Percentiles rank a stretch among this genome's conserved stretches.
Evolutionary conservation across 2,888 invertebrate species (phyloP).

Genomic region (Drosophila basisetae): DNA sequence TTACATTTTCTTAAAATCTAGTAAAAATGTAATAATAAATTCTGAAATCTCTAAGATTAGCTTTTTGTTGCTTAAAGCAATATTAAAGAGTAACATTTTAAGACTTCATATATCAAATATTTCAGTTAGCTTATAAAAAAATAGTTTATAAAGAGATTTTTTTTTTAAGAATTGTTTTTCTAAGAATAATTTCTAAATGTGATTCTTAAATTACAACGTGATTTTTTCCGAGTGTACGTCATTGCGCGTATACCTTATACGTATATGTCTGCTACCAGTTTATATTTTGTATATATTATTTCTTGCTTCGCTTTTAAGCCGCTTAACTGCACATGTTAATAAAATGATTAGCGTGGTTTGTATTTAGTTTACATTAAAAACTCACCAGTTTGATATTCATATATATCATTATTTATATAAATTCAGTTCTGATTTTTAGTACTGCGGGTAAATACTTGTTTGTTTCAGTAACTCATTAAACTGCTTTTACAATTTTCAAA

Average conservation of each 20-base stretch:
- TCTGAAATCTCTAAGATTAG: no score
- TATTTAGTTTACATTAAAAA: background rate
- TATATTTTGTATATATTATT: slow-evolving; percentile 33
- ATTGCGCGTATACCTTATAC: slow-evolving; percentile 4
- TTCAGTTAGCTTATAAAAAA: background rate
- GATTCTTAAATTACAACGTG: fast-evolving
- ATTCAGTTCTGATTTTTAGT: background rate
- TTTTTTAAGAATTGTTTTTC: no score
- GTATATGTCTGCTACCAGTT: slow-evolving; percentile 21
- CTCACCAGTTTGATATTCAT: background rate
- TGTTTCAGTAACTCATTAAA: background rate
- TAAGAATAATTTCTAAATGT: no score
- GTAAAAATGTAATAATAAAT: background rate
- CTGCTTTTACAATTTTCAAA: background rate
- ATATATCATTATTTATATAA: background rate
- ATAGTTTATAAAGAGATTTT: background rate
- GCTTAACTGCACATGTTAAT: slow-evolving; percentile 77
- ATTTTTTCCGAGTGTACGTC: background rate
- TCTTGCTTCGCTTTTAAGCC: slow-evolving; percentile 57
- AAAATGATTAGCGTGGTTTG: slow-evolving; percentile 58
- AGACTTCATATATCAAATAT: background rate
- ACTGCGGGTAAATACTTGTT: background rate
- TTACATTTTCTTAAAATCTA: background rate
- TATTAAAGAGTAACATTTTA: background rate
- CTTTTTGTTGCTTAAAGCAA: background rate